These are phyloP conservation scores for Charanyca ferruginea DNA, from an alignment of 2,888 invertebrate species.

Conservation along the genomic window DNA sequence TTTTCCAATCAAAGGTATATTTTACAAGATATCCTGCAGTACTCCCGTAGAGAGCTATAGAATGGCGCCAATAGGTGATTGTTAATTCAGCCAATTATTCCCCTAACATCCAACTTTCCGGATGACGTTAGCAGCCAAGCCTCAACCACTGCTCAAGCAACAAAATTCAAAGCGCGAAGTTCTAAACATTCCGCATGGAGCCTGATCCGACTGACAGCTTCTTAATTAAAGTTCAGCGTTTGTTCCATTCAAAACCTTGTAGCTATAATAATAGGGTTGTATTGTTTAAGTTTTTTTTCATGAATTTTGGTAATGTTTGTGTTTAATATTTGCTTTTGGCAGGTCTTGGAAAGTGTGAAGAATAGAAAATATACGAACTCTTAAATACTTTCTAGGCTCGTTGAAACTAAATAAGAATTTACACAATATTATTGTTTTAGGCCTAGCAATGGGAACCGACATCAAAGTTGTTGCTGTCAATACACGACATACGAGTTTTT, in stretches of 20 bases:
- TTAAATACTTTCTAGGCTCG: too few species aligned
- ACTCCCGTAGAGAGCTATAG: not conserved
- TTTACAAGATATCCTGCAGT: not conserved
- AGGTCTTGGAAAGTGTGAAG: not conserved
- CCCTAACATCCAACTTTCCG: slow-evolving; percentile 21
- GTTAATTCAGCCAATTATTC: slow-evolving; percentile 1
- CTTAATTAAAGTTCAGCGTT: slow-evolving; percentile 65
- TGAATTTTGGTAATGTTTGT: slow-evolving; percentile 2
- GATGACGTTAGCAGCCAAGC: slow-evolving; percentile 23
- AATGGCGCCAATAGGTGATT: not conserved
- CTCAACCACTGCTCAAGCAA: slow-evolving; percentile 37
- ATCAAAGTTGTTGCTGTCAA: too few species aligned
- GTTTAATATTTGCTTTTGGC: slow-evolving; percentile 12
- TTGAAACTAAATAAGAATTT: too few species aligned
- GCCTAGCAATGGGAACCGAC: too few species aligned
- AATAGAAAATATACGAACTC: too few species aligned
- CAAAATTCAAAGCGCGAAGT: slow-evolving; percentile 48
- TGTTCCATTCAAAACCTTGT: slow-evolving; percentile 52
- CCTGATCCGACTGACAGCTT: slow-evolving; percentile 59
- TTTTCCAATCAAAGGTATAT: too few species aligned
- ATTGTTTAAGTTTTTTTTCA: slow-evolving; percentile 12
- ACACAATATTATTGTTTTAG: too few species aligned
- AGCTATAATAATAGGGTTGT: slow-evolving; percentile 48
- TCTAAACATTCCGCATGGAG: slow-evolving; percentile 49
- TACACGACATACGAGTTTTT: too few species aligned